Conservation (phyloP, 2,113 vertebrate species). For the Hemichromis elongatus region DNA sequence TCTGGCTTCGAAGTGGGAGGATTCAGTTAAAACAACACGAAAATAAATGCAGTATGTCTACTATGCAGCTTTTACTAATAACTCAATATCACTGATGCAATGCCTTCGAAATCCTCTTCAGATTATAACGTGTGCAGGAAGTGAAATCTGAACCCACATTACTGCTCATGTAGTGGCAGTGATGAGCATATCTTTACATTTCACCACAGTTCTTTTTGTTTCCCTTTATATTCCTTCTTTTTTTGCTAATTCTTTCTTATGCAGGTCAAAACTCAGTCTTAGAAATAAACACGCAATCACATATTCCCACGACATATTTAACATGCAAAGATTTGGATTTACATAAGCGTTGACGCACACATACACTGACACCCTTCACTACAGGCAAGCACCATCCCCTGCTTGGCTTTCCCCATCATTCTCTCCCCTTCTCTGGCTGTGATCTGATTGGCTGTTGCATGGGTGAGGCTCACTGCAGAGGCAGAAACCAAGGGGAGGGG, state of each 20-base stretch:
- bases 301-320: background rate
- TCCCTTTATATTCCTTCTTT: background rate
- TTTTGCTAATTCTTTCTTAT: background rate
- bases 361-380: constrained; percentile 42
- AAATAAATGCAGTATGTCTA: background rate
- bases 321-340: background rate
- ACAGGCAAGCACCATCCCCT: constrained; percentile 25
- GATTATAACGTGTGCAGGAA: background rate
- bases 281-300: background rate
- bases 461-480: constrained; percentile 74
- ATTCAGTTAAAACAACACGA: background rate
- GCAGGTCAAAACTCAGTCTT: background rate
- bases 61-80: background rate
- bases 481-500: constrained; percentile 30
- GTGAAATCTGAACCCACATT: background rate
- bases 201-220: background rate
- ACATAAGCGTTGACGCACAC: background rate
- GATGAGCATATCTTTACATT: background rate
- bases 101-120: background rate
- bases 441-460: constrained; percentile 61
- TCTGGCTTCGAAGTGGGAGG: background rate
- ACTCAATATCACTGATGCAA: background rate
- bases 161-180: background rate
- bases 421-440: constrained; percentile 9
- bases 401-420: constrained; percentile 43